Percentiles rank a stretch among this genome's conserved stretches.
Conservation (phyloP, 64 coral and sea anemone genomes). For the Montipora efflorescens region DNA sequence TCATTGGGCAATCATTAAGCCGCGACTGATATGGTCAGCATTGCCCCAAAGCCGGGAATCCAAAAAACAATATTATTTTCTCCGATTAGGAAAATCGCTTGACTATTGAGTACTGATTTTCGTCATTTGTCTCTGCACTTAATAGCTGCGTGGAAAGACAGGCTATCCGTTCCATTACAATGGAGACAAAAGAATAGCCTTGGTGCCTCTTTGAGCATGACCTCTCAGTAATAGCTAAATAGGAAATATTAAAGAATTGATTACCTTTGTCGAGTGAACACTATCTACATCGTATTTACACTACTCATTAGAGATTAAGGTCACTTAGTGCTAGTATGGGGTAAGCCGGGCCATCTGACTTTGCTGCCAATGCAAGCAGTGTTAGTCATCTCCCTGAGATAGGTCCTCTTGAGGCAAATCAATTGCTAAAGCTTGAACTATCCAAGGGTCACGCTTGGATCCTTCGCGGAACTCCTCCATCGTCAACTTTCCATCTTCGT, state of each 20-base stretch:
- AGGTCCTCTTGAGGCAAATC: constrained; percentile 91
- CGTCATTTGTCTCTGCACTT: too few species aligned
- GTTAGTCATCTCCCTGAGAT: constrained; percentile 21
- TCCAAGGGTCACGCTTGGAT: constrained; percentile 99
- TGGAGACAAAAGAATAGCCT: background rate
- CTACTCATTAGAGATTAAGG: background rate
- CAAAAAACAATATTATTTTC: too few species aligned
- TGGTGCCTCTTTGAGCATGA: background rate
- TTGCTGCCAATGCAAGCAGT: background rate
- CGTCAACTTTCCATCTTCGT: constrained; percentile 91
- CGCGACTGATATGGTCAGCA: too few species aligned
- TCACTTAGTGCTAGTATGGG: background rate
- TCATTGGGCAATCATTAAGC: too few species aligned
- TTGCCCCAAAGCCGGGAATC: too few species aligned
- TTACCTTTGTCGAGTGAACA: background rate
- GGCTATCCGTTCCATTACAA: too few species aligned
- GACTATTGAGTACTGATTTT: too few species aligned
- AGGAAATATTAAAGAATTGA: background rate
- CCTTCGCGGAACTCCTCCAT: constrained; percentile 99
- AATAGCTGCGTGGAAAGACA: too few species aligned
- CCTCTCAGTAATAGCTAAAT: background rate
- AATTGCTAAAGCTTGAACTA: constrained; percentile 96
- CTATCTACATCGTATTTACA: background rate
- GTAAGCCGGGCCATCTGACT: background rate
- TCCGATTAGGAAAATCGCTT: too few species aligned